Evolutionary conservation across 2,797 vertebrate species (phyloP).

Genomic region (Tenualosa thibaudeaui): DNA sequence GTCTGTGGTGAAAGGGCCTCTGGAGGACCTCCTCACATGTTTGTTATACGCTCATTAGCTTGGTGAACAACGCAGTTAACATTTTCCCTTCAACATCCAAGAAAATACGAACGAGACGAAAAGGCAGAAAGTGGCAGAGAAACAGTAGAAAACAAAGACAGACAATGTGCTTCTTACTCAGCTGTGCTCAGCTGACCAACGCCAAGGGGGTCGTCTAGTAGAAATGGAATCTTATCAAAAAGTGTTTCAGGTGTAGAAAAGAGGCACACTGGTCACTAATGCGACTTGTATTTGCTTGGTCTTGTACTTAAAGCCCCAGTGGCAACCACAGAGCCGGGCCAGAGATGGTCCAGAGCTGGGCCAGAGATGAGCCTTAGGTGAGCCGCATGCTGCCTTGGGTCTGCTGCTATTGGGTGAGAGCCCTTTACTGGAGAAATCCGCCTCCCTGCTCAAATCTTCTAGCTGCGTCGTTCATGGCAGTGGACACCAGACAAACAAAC

Average conservation of each 20-base stretch:
- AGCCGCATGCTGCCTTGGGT: background rate
- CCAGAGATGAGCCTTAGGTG: background rate
- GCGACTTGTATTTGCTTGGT: constrained; percentile 57
- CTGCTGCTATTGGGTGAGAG: background rate
- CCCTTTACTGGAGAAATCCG: constrained; percentile 27
- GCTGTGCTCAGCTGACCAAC: background rate
- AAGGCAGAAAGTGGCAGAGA: constrained; percentile 51
- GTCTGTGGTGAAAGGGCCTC: background rate
- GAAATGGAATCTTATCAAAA: constrained; percentile 22
- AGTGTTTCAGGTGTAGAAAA: constrained; percentile 64
- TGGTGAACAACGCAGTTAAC: constrained; percentile 49
- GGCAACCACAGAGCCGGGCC: background rate
- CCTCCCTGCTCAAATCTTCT: constrained; percentile 75
- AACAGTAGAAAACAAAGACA: constrained; percentile 11
- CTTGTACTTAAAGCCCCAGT: background rate
- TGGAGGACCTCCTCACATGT: background rate
- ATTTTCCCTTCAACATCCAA: constrained; percentile 76
- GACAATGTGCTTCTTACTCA: constrained; percentile 22
- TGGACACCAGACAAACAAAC: constrained; percentile 43
- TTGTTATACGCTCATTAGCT: background rate
- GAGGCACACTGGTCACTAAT: constrained; percentile 83
- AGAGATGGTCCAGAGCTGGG: background rate
- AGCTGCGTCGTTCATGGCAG: constrained; percentile 79
- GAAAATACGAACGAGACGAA: constrained; percentile 59
- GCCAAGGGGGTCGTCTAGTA: background rate